A percentile compares a stretch with the other conserved stretches of the same genome.
phyloP scores from a whole-genome alignment of 1,140 invertebrate species.

The Ostrea denselamellosa region DNA sequence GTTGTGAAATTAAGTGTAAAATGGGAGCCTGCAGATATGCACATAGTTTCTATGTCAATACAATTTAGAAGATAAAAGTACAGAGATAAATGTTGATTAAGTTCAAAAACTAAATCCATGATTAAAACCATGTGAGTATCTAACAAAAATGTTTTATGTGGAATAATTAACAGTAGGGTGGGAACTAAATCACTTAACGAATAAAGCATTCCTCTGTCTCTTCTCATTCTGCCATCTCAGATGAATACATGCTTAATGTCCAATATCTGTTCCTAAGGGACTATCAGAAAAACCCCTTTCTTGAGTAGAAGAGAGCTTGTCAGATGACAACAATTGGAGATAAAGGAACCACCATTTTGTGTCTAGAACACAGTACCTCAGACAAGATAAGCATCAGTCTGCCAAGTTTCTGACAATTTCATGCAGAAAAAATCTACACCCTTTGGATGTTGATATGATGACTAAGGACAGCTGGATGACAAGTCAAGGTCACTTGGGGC shows the following conservation, averaged over 20 bases:
- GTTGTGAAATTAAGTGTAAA: background rate
- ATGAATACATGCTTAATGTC: constrained; percentile 3
- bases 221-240: background rate
- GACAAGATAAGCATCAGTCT: constrained; percentile 1
- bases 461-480: background rate
- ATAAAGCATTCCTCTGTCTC: constrained; percentile 11
- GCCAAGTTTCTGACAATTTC: constrained; percentile 8
- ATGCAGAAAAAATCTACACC: background rate
- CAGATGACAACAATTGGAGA: background rate
- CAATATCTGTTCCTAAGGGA: background rate
- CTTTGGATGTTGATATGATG: background rate
- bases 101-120: background rate
- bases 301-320: background rate
- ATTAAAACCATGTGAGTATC: background rate
- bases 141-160: constrained; percentile 9
- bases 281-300: background rate
- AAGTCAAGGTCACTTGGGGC: background rate
- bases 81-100: background rate
- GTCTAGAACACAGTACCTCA: background rate
- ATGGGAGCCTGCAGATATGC: background rate
- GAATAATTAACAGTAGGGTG: background rate
- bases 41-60: background rate
- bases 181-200: constrained; percentile 8
- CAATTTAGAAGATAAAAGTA: background rate
- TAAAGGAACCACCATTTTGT: constrained; percentile 7